phyloP scores from a whole-genome alignment of 1,140 invertebrate genomes.

The Monochamus saltuarius region DNA sequence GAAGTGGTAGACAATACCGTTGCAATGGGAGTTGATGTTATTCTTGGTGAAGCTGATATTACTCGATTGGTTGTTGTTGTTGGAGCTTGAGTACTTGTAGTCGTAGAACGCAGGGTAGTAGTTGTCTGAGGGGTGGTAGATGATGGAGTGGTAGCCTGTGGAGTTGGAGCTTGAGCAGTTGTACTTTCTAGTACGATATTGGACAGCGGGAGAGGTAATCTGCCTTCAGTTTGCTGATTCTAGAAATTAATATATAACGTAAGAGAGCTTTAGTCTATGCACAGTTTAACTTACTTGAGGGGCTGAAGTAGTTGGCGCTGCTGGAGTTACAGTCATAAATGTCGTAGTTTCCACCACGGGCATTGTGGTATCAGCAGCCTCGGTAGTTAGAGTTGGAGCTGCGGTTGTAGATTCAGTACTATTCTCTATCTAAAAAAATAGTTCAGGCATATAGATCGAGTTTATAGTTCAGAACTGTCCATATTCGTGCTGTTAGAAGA shows the following conservation, averaged over 20 bases:
- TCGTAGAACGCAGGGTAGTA: constrained; percentile 38
- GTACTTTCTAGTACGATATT: too few species aligned
- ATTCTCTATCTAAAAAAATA: too few species aligned
- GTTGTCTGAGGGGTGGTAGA: constrained; percentile 32
- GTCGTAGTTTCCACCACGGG: constrained; percentile 7
- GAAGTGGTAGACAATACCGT: neutral
- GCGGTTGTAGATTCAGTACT: too few species aligned
- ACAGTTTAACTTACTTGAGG: too few species aligned
- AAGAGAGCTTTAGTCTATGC: too few species aligned
- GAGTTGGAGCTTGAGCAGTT: constrained; percentile 3
- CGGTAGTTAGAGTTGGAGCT: constrained; percentile 1
- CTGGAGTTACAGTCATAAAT: constrained; percentile 16
- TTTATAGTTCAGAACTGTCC: too few species aligned
- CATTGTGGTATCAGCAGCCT: neutral
- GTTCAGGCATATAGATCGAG: too few species aligned
- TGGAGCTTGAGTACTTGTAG: constrained; percentile 17
- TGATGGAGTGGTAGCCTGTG: constrained; percentile 17
- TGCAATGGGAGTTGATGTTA: neutral
- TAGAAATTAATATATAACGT: too few species aligned
- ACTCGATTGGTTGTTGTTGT: constrained; percentile 22
- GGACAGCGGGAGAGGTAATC: too few species aligned
- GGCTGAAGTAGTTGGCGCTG: neutral
- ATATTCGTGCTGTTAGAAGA: too few species aligned
- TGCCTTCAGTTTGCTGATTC: too few species aligned
- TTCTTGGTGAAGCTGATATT: too few species aligned